Evolutionary conservation across 92 coral and sea anemone species (phyloP).

Genomic region (Blastomussa wellsi): DNA sequence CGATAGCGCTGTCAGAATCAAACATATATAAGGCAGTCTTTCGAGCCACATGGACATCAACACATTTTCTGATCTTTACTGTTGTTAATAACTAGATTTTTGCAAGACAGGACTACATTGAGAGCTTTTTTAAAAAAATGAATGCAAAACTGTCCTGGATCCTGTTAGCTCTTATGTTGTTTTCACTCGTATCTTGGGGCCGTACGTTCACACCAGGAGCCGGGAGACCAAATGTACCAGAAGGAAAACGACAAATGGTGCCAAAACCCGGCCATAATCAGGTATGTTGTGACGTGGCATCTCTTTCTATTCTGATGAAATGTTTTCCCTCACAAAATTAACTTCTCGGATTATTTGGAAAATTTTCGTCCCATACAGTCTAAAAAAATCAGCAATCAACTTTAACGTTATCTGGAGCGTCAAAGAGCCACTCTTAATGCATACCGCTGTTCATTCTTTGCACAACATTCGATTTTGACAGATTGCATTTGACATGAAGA

Average conservation of each 20-base stretch:
- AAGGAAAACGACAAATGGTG: neutral
- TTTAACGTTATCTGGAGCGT: too few relatives aligned
- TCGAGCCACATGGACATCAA: constrained; percentile 13
- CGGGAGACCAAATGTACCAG: neutral
- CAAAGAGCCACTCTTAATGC: too few relatives aligned
- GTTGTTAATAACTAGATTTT: neutral
- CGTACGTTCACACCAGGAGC: constrained; percentile 13
- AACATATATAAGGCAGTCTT: constrained; percentile 2
- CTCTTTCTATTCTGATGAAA: neutral
- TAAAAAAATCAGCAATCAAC: too few relatives aligned
- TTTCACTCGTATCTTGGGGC: neutral
- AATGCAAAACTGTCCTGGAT: constrained; percentile 7
- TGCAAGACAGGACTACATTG: too few relatives aligned
- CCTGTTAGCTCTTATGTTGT: neutral
- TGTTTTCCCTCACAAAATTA: too few relatives aligned
- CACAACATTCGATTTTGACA: too few relatives aligned
- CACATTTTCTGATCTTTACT: neutral
- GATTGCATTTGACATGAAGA: too few relatives aligned
- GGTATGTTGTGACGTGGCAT: neutral
- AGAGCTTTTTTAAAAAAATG: neutral
- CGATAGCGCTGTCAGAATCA: neutral
- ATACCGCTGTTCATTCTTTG: too few relatives aligned
- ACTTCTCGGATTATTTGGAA: too few relatives aligned
- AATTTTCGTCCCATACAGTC: too few relatives aligned
- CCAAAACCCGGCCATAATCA: neutral